These are phyloP conservation scores for Sinonovacula constricta DNA, from an alignment of 1,140 invertebrate species.

Conservation along the genomic window DNA sequence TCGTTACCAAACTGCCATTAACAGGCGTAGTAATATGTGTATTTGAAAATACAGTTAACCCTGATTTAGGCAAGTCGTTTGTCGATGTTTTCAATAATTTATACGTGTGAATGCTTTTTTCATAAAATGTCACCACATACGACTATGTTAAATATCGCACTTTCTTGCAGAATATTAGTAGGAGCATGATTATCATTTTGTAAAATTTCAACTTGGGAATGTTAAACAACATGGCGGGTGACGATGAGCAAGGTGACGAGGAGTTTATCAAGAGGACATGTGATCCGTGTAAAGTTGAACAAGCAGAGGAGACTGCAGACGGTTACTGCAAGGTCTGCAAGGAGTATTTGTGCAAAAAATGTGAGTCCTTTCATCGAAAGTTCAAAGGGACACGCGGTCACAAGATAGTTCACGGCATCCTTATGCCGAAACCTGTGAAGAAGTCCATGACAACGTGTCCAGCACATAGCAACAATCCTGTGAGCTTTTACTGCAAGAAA, in stretches of 20 bases:
- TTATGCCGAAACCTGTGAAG: conserved; percentile 46
- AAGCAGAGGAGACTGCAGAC: conserved; percentile 21
- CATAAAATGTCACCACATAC: too few relatives aligned
- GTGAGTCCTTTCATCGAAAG: conserved; percentile 41
- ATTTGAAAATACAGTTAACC: too few relatives aligned
- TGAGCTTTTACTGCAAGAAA: conserved; percentile 33
- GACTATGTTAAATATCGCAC: too few relatives aligned
- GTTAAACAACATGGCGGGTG: too few relatives aligned
- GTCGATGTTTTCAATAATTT: too few relatives aligned
- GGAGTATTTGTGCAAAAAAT: conserved; percentile 45
- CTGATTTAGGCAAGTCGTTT: too few relatives aligned
- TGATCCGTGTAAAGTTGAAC: conserved; percentile 47
- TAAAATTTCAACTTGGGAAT: too few relatives aligned
- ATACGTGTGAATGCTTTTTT: too few relatives aligned
- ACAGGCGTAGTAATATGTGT: too few relatives aligned
- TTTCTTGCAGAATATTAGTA: too few relatives aligned
- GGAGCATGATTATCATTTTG: too few relatives aligned
- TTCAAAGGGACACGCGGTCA: conserved; percentile 40
- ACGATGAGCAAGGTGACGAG: background rate
- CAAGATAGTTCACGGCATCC: conserved; percentile 40
- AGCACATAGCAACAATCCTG: conserved; percentile 34
- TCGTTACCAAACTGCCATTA: too few relatives aligned
- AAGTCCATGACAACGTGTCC: conserved; percentile 28
- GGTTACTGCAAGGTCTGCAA: conserved; percentile 32
- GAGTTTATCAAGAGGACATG: conserved; percentile 37